Evolutionary conservation across 2,888 invertebrate species (phyloP), one percentile per base, ranked within the genome.

Genomic region (Bombyx huttoni): DNA sequence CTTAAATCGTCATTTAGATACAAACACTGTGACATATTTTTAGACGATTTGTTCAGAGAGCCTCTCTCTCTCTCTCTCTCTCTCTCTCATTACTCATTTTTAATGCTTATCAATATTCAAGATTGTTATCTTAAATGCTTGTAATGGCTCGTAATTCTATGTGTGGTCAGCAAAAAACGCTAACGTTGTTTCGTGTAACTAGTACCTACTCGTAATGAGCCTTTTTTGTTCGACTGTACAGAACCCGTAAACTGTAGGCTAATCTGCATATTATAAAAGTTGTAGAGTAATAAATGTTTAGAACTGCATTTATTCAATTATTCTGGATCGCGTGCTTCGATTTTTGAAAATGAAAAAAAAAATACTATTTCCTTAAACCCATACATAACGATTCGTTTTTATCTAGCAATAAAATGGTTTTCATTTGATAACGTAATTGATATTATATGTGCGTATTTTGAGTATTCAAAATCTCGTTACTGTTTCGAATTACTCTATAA

Each of bases 71-170:
- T 24, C 40, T 24, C 24, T 3, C 3, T 24, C 24, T 24, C 24
- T 24, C 24, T 24, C 40, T 12, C 40, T 40, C 40, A 40, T 40
- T 40, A 40, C 40, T n/a, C 24, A 48, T 48, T 47, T 13, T 13
- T 12, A 59, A 54, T 52, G 61, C 63, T 68, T 72, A 77, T 76
- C 71, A 75, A 73, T 73, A 78, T 71, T 59, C 70, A 60, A 73
- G 83, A 84, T 83, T 58, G 54, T 69, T 75, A 81, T 85, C 82
- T 75, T 80, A 85, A 83, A 81, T 77, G 78, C 73, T 78, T 73
- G 79, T 85, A 82, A 84, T 82, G 69, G 76, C 65, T 71, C 66
- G 67, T 83, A 83, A 82, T 82, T 73, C 74, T 65, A 59, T 63
- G 72, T 68, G 73, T 61, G 66, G 70, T 67, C 60, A 62, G 62